phyloP scores from a whole-genome alignment of 2,113 vertebrate genomes.

The Thinocorus orbignyianus region DNA sequence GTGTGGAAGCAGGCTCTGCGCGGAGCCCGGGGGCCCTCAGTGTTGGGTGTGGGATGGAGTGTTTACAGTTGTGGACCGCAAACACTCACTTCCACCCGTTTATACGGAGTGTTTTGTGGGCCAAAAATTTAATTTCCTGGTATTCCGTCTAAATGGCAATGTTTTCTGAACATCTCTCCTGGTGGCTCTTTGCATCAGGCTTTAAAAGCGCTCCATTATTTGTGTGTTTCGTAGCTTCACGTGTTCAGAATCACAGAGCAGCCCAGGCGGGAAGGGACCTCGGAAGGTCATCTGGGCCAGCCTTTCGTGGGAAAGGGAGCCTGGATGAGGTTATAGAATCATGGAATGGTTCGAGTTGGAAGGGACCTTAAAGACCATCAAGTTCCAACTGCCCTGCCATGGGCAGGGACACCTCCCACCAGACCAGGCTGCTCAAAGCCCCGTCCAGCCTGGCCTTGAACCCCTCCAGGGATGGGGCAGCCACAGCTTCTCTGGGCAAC shows the following conservation, averaged over 20 bases:
- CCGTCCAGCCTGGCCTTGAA: no score
- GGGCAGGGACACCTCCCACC: no score
- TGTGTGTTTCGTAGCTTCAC: background rate
- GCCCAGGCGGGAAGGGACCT: background rate
- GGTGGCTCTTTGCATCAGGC: background rate
- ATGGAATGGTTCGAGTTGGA: no score
- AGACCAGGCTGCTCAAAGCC: no score
- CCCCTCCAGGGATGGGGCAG: no score
- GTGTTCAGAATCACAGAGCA: background rate
- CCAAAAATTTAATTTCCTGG: fast-evolving
- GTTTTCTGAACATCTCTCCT: fast-evolving
- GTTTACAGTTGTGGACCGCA: background rate
- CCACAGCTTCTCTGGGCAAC: no score
- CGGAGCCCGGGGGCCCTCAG: background rate
- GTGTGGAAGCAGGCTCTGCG: fast-evolving
- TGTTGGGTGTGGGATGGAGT: background rate
- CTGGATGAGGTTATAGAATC: background rate
- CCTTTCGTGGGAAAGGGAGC: background rate
- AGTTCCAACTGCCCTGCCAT: no score
- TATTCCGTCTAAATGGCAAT: no score
- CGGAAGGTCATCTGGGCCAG: background rate
- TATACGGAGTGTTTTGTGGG: background rate
- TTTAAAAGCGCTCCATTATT: background rate
- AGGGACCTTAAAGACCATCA: no score
- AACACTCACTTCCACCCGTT: background rate